Conservation (phyloP, 2,797 vertebrate genomes). For the Simalia tracyae region DNA sequence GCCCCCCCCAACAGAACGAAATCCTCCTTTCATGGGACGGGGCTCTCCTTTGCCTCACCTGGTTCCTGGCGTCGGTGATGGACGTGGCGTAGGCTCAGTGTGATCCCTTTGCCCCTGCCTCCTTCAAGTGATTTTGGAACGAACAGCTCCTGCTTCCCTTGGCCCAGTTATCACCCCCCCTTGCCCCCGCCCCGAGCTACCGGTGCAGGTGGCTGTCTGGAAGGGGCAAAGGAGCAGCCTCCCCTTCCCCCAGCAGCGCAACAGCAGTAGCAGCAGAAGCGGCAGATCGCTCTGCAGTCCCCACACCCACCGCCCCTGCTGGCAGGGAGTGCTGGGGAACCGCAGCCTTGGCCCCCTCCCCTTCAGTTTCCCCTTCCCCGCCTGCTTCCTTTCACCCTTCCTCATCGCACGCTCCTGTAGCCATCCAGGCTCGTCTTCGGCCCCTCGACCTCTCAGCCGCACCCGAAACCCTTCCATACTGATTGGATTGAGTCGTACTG, state of each 20-base stretch:
- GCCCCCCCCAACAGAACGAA: background rate
- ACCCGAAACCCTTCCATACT: background rate
- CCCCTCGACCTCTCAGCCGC: background rate
- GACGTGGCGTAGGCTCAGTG: background rate
- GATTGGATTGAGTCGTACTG: background rate
- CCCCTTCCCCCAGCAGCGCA: background rate
- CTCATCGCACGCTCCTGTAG: background rate
- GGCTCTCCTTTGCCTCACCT: background rate
- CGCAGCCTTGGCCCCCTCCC: background rate
- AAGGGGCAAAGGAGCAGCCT: background rate
- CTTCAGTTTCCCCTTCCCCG: no score
- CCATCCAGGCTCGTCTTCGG: background rate
- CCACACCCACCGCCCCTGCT: conserved; percentile 9
- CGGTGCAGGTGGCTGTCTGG: background rate
- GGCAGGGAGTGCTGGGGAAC: background rate
- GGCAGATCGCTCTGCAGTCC: conserved; percentile 6
- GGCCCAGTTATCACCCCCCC: background rate
- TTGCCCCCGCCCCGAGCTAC: background rate
- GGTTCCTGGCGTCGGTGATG: background rate
- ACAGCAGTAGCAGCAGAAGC: background rate
- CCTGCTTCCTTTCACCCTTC: background rate
- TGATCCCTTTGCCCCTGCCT: background rate
- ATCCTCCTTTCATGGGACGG: background rate
- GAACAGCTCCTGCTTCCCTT: background rate
- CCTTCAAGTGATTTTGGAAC: background rate